Evolutionary conservation across 2,113 vertebrate genomes (phyloP).

Genomic region (Archilochus colubris): DNA sequence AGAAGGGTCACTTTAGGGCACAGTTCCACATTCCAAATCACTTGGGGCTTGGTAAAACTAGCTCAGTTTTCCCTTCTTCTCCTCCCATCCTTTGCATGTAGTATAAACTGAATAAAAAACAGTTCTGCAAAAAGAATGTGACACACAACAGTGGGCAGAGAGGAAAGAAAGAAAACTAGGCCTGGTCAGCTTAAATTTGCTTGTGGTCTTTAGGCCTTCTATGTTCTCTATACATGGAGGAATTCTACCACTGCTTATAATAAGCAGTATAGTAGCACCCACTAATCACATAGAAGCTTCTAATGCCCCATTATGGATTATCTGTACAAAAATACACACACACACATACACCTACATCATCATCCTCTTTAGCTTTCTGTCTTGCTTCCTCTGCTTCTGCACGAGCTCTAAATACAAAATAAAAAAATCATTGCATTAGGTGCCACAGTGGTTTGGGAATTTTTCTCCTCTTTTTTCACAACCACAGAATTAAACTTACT

Average conservation of each 20-base stretch:
- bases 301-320: background rate
- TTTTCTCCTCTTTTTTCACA: background rate
- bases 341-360: slow-evolving; percentile 85
- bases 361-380: slow-evolving; percentile 92
- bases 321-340: background rate
- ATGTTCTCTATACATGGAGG: background rate
- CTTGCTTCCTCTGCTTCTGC: slow-evolving; percentile 88
- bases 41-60: background rate
- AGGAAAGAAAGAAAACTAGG: background rate
- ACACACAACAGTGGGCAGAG: background rate
- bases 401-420: slow-evolving; percentile 80
- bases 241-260: background rate
- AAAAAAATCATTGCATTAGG: background rate
- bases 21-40: background rate
- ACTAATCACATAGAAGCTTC: background rate
- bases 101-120: background rate
- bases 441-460: background rate
- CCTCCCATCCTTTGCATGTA: background rate
- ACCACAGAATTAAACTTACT: slow-evolving; percentile 74
- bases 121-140: background rate
- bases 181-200: background rate
- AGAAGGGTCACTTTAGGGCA: background rate
- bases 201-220: background rate
- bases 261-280: background rate
- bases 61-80: background rate